Conservation (phyloP, 2,797 vertebrate species). For the Selene dorsalis region DNA sequence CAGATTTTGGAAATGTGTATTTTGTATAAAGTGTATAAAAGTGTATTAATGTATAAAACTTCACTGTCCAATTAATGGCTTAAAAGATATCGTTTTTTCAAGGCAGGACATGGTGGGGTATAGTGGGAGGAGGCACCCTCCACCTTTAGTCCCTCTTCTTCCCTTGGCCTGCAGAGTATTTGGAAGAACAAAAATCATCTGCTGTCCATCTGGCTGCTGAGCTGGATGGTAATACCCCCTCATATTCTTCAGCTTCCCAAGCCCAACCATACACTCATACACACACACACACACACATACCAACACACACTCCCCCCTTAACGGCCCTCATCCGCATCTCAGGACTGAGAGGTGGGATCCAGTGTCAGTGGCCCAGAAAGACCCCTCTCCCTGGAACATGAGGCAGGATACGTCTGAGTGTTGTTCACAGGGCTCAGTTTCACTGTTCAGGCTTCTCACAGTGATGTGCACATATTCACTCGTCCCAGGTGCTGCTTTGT, state of each 20-base stretch:
- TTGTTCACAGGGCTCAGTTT: conserved; percentile 63
- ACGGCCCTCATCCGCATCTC: conserved; percentile 57
- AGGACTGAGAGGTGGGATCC: conserved; percentile 70
- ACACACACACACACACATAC: not conserved
- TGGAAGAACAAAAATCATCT: conserved; percentile 76
- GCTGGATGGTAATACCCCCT: conserved; percentile 61
- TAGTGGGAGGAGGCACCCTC: not conserved
- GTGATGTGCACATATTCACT: conserved; percentile 32
- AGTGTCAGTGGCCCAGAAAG: conserved; percentile 79
- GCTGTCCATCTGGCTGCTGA: conserved; percentile 78
- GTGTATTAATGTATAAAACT: not conserved
- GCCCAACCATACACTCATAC: conserved; percentile 69
- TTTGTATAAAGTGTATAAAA: not conserved
- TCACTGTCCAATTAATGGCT: not conserved
- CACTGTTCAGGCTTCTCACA: conserved; percentile 65
- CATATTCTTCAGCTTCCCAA: conserved; percentile 72
- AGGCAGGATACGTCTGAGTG: conserved; percentile 53
- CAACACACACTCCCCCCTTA: conserved; percentile 6
- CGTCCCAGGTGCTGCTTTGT: conserved; percentile 49
- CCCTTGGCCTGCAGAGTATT: conserved; percentile 40
- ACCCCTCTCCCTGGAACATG: conserved; percentile 73
- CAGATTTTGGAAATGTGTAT: no score
- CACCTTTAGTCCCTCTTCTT: conserved; percentile 24
- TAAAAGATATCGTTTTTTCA: not conserved
- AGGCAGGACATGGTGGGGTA: not conserved